phyloP scores from a whole-genome alignment of 2,888 invertebrate species.

The Plagiodera versicolora region DNA sequence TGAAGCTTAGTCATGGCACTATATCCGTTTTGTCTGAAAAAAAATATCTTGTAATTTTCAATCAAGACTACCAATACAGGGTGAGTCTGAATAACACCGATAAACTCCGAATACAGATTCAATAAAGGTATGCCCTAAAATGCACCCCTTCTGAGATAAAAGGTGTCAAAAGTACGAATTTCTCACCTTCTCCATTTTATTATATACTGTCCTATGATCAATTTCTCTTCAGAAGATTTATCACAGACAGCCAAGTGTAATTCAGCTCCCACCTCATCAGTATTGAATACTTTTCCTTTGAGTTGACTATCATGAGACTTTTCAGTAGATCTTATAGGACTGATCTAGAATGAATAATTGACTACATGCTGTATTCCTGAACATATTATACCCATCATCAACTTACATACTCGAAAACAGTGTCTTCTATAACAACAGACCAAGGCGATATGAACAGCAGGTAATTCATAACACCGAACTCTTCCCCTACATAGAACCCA shows the following conservation, averaged over 20 bases:
- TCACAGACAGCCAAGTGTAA: conserved; percentile 55
- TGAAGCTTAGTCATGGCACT: conserved; percentile 42
- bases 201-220: conserved; percentile 59
- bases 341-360: conserved; percentile 41
- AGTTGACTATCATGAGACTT: conserved; percentile 48
- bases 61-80: too few species aligned
- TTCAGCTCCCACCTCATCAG: conserved; percentile 60
- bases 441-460: conserved; percentile 71
- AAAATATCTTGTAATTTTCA: too few species aligned
- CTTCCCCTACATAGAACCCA: conserved; percentile 69
- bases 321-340: conserved; percentile 44
- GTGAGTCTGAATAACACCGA: too few species aligned
- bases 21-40: conserved; percentile 45
- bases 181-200: conserved; percentile 61
- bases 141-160: too few species aligned
- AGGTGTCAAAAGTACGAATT: too few species aligned
- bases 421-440: conserved; percentile 67
- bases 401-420: conserved; percentile 64
- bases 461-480: conserved; percentile 70
- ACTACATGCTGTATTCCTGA: too few species aligned
- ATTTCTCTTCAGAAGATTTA: conserved; percentile 53
- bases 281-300: conserved; percentile 50
- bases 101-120: too few species aligned
- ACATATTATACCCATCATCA: too few species aligned
- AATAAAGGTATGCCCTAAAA: too few species aligned